Conservation (phyloP, 2,113 vertebrate species). For the Nothoprocta perdicaria region DNA sequence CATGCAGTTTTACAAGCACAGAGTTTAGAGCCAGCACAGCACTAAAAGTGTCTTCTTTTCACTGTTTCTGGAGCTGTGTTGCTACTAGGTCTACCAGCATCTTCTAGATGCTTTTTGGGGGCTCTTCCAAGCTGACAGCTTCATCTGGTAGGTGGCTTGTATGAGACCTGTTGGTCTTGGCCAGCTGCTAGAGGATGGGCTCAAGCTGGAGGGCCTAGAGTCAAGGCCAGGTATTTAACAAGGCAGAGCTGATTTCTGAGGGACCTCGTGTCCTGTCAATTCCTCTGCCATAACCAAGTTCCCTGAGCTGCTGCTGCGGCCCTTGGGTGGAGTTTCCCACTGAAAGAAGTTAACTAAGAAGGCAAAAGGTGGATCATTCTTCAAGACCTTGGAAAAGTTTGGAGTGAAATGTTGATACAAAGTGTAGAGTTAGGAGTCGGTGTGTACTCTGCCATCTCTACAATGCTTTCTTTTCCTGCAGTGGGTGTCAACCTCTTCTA, state of each 20-base stretch:
- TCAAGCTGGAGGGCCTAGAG: background rate
- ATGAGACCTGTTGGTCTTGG: background rate
- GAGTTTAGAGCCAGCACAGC: background rate
- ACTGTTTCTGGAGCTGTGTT: background rate
- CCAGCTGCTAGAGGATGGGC: background rate
- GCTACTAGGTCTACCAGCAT: background rate
- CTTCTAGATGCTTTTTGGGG: background rate
- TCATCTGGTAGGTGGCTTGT: background rate
- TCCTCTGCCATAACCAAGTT: background rate
- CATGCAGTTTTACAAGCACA: background rate
- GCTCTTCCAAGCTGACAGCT: background rate
- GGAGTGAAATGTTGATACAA: background rate
- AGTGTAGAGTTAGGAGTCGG: background rate
- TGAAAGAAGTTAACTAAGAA: background rate
- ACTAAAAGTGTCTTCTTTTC: background rate
- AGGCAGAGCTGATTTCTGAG: background rate
- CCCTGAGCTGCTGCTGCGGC: background rate
- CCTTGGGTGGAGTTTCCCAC: background rate
- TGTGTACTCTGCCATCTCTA: background rate
- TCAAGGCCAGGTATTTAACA: background rate
- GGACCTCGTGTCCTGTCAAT: rapidly evolving
- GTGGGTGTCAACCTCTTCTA: conserved; percentile 98
- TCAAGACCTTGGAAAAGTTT: background rate
- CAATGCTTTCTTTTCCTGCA: conserved; percentile 71
- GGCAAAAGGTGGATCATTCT: background rate